Evolutionary conservation across 2,888 invertebrate species (phyloP).

Genomic region (Eupithecia abbreviata): DNA sequence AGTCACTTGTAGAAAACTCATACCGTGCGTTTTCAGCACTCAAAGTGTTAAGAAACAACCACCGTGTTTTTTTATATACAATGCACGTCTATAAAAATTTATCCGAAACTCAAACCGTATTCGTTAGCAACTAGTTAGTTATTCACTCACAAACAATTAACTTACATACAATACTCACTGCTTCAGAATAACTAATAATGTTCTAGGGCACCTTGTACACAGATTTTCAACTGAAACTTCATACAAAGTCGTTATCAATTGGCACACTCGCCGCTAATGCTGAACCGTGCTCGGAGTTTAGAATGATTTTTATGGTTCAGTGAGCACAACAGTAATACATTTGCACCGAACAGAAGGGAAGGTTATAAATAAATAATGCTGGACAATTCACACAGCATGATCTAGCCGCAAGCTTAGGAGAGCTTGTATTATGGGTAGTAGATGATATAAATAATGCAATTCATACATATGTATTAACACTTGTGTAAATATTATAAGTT

Average conservation of each 20-base stretch:
- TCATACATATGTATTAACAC: no score
- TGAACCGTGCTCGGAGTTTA: constrained; percentile 25
- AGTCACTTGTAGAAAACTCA: no score
- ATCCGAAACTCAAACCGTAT: background rate
- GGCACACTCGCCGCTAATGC: constrained; percentile 29
- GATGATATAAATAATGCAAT: no score
- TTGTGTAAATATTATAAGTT: no score
- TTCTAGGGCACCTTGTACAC: background rate
- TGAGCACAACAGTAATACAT: constrained; percentile 11
- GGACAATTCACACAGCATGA: no score
- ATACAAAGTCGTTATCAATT: constrained; percentile 40
- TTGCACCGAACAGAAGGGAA: background rate
- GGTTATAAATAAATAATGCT: no score
- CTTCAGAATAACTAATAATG: background rate
- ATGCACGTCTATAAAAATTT: background rate
- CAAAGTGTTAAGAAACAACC: background rate
- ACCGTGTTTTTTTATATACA: background rate
- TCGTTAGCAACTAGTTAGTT: background rate
- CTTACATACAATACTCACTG: background rate
- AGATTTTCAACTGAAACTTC: background rate
- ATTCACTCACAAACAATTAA: background rate
- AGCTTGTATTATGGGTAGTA: no score
- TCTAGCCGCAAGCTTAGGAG: no score
- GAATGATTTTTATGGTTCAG: constrained; percentile 48
- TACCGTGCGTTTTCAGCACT: no score